These are phyloP conservation scores for Chrysemys picta DNA, from an alignment of 2,113 vertebrate genomes.

Conservation along the genomic window DNA sequence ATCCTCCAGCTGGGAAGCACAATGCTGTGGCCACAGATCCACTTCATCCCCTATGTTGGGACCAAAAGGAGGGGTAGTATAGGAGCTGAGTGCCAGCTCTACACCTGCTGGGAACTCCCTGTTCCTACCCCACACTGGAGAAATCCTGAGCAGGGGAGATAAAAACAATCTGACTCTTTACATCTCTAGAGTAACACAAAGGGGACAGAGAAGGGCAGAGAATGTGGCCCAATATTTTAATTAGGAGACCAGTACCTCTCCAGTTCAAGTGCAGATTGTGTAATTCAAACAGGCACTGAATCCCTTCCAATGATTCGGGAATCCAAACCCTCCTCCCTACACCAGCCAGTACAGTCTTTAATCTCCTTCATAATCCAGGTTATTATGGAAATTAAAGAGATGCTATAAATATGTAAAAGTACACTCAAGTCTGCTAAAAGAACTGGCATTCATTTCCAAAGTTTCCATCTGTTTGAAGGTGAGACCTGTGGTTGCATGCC, in stretches of 20 bases:
- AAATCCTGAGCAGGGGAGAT: neutral
- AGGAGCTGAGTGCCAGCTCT: neutral
- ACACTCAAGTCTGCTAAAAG: neutral
- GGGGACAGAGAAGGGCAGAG: neutral
- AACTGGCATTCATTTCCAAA: neutral
- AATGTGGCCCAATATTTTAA: neutral
- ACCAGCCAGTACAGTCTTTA: neutral
- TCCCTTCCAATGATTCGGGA: neutral
- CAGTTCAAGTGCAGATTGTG: neutral
- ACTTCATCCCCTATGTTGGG: neutral
- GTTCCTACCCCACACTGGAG: neutral
- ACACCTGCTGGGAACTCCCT: neutral
- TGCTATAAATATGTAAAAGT: neutral
- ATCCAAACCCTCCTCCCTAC: neutral
- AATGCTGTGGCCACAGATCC: neutral
- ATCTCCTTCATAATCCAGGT: neutral
- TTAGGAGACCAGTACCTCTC: neutral
- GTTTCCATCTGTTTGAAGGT: neutral
- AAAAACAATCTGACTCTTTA: no score
- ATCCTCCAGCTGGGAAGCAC: neutral
- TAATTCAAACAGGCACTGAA: accelerated
- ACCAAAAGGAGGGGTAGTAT: neutral
- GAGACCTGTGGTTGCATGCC: neutral
- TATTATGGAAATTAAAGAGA: neutral
- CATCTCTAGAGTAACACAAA: neutral